Base-by-base conservation (phyloP, 1,140 invertebrate genomes). In the Subanguina moxae region DNA sequence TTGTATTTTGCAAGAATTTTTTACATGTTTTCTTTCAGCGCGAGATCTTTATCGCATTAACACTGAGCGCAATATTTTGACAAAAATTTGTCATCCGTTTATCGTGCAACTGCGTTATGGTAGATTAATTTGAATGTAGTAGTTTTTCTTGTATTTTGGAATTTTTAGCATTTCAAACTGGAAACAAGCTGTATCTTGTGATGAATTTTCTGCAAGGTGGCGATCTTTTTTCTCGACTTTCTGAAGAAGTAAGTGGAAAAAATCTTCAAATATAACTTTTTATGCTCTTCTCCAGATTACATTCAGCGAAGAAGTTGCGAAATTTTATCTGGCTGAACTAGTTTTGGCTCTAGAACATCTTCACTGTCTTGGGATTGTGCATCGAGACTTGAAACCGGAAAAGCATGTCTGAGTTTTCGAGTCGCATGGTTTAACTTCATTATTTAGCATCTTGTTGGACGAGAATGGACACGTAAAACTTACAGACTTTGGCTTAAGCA, bases 281-380 rank as follows among this genome's bases (percentile, higher is more conserved):
- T n/a, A n/a, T n/a, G n/a, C n/a, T 38, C 32, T 38, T 3, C 13
- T 28, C 9, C 13, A 56, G 52, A 28, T 96, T 46, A 98, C 98
- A 94, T 98, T 98, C 83, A 98, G 94, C 5, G 95, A 98, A 86
- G 94, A 98, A 83, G 95, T 98, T 86, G 95, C 97, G 0, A 98
- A 97, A 84, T 98, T 98, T 86, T 99, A 99, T 86, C 85, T 99
- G 81, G 95, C 95, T 5, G 95, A 99, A 84, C 85, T 98, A 82
- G 93, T 93, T 13, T 86, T 98, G 80, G 95, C 95, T 17, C 85
- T 99, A 75, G 91, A 95, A 85, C 94, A 98, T 86, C 88, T 99
- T 67, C 95, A 99, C 84, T 87, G 87, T 64, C 85, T 97, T 70
- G 95, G 94, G 71, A 97, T 98, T 71, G 96, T 98, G 82, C 98